A percentile compares a stretch with the other conserved stretches of the same genome.
Evolutionary conservation across 2,888 invertebrate genomes (phyloP).

Genomic region (Seira ritae): DNA sequence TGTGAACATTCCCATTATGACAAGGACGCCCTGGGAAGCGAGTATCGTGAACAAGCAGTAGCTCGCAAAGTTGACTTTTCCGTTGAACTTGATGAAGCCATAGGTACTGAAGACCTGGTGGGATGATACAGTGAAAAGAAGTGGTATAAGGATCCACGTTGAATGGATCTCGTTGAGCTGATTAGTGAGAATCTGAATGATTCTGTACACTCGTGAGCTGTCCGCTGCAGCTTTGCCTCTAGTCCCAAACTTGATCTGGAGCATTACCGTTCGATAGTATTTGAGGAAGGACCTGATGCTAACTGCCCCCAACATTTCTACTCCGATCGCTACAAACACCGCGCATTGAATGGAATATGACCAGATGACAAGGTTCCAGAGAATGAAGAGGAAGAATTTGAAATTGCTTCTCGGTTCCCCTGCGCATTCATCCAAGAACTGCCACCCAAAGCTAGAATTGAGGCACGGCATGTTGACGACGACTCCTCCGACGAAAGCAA

Average conservation of each 20-base stretch:
- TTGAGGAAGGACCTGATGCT: conserved; percentile 40
- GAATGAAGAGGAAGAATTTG: not conserved
- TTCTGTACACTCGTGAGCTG: conserved; percentile 25
- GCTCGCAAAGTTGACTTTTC: conserved; percentile 40
- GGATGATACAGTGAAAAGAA: conserved; percentile 35
- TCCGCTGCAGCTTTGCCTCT: not conserved
- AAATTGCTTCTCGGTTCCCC: not conserved
- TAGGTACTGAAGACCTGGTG: conserved; percentile 40
- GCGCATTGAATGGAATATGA: conserved; percentile 34
- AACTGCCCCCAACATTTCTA: conserved; percentile 38
- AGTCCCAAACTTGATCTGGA: not conserved
- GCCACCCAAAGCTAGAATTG: conserved; percentile 24
- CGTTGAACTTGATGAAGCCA: conserved; percentile 35
- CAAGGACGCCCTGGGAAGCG: conserved; percentile 31
- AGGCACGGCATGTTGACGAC: conserved; percentile 38
- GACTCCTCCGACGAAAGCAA: conserved; percentile 39
- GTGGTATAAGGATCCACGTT: conserved; percentile 25
- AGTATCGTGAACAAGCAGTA: conserved; percentile 35
- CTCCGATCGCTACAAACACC: conserved; percentile 41
- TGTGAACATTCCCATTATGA: conserved; percentile 54
- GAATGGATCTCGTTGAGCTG: conserved; percentile 21
- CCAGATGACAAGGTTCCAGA: conserved; percentile 27
- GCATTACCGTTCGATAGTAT: conserved; percentile 19
- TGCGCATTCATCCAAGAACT: conserved; percentile 18
- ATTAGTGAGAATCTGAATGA: conserved; percentile 22